Evolutionary conservation across 2,888 invertebrate genomes (phyloP), one percentile per base, ranked within the genome.

Genomic region (Pterobdella sp.): DNA sequence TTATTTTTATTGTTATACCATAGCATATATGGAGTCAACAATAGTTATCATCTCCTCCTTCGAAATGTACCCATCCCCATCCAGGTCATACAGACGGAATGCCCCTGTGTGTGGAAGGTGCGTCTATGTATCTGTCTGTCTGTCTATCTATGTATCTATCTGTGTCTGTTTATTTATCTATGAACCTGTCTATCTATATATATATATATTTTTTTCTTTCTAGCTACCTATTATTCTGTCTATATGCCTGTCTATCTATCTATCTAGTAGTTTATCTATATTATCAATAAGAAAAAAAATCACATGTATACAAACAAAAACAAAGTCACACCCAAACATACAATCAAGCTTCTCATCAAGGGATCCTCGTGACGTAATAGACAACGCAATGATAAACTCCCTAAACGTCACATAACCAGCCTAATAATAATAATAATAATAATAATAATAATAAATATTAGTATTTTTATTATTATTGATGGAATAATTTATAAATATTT

Each of bases 381-480:
- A 96, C 77, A 98, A 87, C 76, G 97, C 97, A 84, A 93, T 89
- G 83, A 97, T 97, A 86, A 98, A 97, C 87, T 97, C 97, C 85
- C 95, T 94, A 85, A 97, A 98, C 85, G 96, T 95, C 85, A 98
- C 98, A 81, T 93, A 93, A 77, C 97, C 97, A 85, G 97, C 96
- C 96, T 97, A 87, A 18, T 49, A 49, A 49, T n/a, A 49, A 64
- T 18, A 64, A 64, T 64, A 22, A 64, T 64, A 22, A 29, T 34
- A 14, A 34, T 31, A 35, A 31, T 31, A 14, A 67, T 31, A 14
- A 32, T 34, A n/a, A 34, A 14, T 31, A 35, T 18, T 68, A 1
- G 32, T 42, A 29, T n/a, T 36, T 22, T 37, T 7, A n/a, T 14
- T 29, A 42, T 36, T 36, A 14, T 42, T n/a, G 10, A 42, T n/a